Percentiles rank a stretch among this genome's conserved stretches.
phyloP scores from a whole-genome alignment of 2,797 vertebrate species.

The Lithobates pipiens region DNA sequence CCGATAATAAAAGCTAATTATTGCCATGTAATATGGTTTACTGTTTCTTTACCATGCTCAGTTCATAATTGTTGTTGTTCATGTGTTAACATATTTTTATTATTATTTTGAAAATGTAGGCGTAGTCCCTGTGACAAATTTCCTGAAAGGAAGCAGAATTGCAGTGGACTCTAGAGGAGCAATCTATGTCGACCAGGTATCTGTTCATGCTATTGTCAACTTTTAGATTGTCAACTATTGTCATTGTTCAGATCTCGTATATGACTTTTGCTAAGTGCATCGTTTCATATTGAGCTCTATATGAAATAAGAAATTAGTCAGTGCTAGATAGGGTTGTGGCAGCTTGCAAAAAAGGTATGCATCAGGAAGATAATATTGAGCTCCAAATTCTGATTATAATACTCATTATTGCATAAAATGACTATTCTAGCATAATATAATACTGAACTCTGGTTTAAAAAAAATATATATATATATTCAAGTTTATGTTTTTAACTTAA shows the following conservation, averaged over 20 bases:
- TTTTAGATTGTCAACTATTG: too few species aligned
- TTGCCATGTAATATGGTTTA: too few species aligned
- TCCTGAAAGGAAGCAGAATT: constrained; percentile 79
- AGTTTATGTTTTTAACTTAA: too few species aligned
- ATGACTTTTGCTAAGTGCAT: neutral
- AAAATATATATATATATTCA: too few species aligned
- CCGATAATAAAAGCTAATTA: too few species aligned
- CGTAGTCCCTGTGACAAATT: constrained; percentile 77
- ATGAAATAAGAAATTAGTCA: too few species aligned
- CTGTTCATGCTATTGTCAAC: too few species aligned
- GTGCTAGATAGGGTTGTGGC: too few species aligned
- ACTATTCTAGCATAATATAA: neutral
- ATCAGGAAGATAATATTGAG: too few species aligned
- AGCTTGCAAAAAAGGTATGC: too few species aligned
- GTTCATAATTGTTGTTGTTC: neutral
- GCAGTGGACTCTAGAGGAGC: constrained; percentile 75
- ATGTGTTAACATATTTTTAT: neutral
- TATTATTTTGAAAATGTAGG: constrained; percentile 61
- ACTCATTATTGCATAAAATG: neutral
- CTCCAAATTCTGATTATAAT: neutral
- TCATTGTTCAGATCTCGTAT: neutral
- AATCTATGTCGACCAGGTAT: constrained; percentile 86
- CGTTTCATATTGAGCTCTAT: neutral
- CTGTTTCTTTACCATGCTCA: too few species aligned
- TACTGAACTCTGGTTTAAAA: too few species aligned